phyloP scores from a whole-genome alignment of 2,797 vertebrate genomes.

The Otus scops region DNA sequence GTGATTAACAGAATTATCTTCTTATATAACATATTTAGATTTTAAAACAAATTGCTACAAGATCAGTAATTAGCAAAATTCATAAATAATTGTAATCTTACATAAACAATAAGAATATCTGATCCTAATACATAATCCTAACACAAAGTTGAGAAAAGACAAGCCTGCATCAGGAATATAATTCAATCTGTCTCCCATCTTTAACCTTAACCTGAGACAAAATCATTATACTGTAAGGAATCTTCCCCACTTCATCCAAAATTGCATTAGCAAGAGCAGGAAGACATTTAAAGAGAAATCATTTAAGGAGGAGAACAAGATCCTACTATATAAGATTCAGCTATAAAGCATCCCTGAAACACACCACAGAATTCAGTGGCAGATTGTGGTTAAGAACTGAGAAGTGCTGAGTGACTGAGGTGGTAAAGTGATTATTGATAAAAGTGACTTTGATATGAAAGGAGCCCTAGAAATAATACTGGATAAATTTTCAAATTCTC shows the following conservation, averaged over 20 bases:
- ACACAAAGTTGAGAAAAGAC: not conserved
- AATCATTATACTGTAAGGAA: not conserved
- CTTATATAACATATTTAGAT: not conserved
- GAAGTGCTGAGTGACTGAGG: not conserved
- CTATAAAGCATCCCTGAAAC: not conserved
- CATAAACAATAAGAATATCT: not conserved
- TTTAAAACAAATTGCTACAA: not conserved
- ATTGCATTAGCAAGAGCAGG: not conserved
- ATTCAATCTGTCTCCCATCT: not conserved
- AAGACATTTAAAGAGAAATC: not conserved
- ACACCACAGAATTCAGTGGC: not conserved
- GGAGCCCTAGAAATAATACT: slow-evolving; percentile 29
- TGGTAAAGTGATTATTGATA: not conserved
- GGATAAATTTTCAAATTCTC: slow-evolving; percentile 40
- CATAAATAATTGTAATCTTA: not conserved
- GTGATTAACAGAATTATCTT: not conserved
- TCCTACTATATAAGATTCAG: not conserved
- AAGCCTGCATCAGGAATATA: not conserved
- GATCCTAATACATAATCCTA: not conserved
- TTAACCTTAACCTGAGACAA: not conserved
- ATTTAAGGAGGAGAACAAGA: not conserved
- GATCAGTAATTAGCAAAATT: not conserved
- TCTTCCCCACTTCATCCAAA: not conserved
- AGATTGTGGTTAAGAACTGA: not conserved
- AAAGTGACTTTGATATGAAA: slow-evolving; percentile 30